Conservation (phyloP, 1,140 invertebrate species). For the Drosophila tropicalis region DNA sequence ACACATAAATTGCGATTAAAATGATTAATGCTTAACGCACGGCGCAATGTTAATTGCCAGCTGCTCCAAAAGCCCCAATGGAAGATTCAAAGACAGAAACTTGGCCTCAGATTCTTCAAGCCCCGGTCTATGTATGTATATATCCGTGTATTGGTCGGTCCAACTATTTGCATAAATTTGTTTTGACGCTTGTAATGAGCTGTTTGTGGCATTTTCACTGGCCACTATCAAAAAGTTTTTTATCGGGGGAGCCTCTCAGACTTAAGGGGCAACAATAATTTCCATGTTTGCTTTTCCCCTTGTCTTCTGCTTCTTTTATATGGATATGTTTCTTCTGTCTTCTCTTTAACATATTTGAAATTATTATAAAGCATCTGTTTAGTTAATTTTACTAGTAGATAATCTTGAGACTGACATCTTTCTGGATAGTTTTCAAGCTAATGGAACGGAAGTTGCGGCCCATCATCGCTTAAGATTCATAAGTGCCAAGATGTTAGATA, state of each 20-base stretch:
- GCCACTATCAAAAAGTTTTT: conserved; percentile 67
- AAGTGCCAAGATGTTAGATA: conserved; percentile 38
- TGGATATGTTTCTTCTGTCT: conserved; percentile 28
- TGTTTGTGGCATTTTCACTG: conserved; percentile 78
- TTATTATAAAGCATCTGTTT: conserved; percentile 64
- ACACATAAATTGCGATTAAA: conserved; percentile 82
- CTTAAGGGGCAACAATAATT: conserved; percentile 68
- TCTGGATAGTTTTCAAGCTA: conserved; percentile 31
- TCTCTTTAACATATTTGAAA: conserved; percentile 63
- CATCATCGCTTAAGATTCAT: conserved; percentile 45
- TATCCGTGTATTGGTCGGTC: background rate
- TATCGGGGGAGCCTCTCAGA: conserved; percentile 45
- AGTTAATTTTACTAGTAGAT: conserved; percentile 16
- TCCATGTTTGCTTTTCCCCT: conserved; percentile 66
- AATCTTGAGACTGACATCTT: conserved; percentile 60
- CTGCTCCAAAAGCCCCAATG: conserved; percentile 44
- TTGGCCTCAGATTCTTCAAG: conserved; percentile 11
- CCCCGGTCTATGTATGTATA: conserved; percentile 6
- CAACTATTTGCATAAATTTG: conserved; percentile 79
- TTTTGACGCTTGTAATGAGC: conserved; percentile 81
- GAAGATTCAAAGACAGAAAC: conserved; percentile 26
- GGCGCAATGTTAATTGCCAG: conserved; percentile 79
- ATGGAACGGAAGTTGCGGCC: conserved; percentile 65
- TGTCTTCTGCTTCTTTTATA: conserved; percentile 48
- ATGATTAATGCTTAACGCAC: conserved; percentile 81